Percentiles rank a stretch among this genome's conserved stretches.
phyloP scores from a whole-genome alignment of 2,113 vertebrate genomes.

The Tychaedon coryphoeus region DNA sequence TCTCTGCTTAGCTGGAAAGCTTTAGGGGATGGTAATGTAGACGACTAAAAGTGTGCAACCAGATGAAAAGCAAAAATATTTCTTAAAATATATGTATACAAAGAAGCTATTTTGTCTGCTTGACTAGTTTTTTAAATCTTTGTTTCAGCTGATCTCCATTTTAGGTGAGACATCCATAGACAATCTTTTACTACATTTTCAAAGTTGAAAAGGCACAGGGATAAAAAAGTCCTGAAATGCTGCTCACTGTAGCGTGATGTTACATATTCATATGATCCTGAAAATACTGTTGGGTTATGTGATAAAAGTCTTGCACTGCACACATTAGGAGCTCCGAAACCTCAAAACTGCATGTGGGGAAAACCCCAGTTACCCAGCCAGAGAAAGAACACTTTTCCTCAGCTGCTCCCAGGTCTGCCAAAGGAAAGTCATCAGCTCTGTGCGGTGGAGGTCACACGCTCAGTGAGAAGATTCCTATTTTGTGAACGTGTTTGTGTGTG shows the following conservation, averaged over 20 bases:
- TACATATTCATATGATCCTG: not conserved
- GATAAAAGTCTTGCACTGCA: not conserved
- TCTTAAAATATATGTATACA: not conserved
- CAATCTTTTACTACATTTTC: not conserved
- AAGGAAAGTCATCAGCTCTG: not conserved
- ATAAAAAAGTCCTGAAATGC: not conserved
- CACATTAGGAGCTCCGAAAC: not conserved
- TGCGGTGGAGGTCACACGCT: not conserved
- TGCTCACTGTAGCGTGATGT: not conserved
- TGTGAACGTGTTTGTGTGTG: not conserved
- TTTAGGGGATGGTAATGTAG: not conserved
- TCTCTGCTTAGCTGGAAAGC: not conserved
- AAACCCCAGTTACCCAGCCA: not conserved
- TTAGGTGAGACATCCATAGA: not conserved
- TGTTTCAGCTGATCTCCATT: not conserved
- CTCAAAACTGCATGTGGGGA: not conserved
- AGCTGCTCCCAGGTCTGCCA: not conserved
- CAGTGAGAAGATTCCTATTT: not conserved
- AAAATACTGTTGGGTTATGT: not conserved
- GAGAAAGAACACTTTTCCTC: not conserved
- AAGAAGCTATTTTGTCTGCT: not conserved
- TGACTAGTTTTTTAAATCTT: not conserved
- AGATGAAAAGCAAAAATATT: not conserved
- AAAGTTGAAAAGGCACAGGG: not conserved
- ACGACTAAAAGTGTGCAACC: not conserved